Percentiles rank a stretch among this genome's conserved stretches.
phyloP scores from a whole-genome alignment of 1,140 invertebrate species.

The Drepana arcuata region DNA sequence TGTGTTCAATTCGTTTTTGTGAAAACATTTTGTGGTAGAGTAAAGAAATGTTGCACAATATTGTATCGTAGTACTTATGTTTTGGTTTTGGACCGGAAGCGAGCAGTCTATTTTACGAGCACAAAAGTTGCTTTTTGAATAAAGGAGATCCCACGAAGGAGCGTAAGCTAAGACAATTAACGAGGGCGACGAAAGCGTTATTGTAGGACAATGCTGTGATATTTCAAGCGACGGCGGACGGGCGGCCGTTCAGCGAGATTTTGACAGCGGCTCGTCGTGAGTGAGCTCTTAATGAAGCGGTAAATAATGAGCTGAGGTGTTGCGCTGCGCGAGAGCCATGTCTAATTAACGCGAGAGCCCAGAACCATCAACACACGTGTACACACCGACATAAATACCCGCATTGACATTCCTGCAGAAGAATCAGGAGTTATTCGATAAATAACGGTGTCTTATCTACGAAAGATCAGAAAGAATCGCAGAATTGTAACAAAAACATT shows the following conservation, averaged over 20 bases:
- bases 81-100: constrained; percentile 24
- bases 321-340: constrained; percentile 42
- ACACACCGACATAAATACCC: constrained; percentile 25
- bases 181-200: constrained; percentile 53
- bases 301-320: constrained; percentile 67
- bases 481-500: constrained; percentile 18
- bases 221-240: constrained; percentile 45
- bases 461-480: no score
- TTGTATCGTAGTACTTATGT: constrained; percentile 14
- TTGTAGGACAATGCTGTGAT: constrained; percentile 58
- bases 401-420: neutral
- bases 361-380: no score
- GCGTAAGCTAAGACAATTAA: constrained; percentile 48
- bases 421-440: no score
- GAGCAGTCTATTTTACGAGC: constrained; percentile 30
- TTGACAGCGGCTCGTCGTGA: constrained; percentile 58
- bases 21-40: constrained; percentile 29
- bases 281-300: constrained; percentile 67
- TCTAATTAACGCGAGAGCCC: constrained; percentile 53
- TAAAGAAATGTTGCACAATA: constrained; percentile 33
- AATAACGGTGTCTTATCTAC: no score
- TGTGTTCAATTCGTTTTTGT: constrained; percentile 40
- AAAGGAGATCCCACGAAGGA: constrained; percentile 22
- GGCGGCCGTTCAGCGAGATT: constrained; percentile 53
- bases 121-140: constrained; percentile 23